Evolutionary conservation across 1,140 invertebrate species (phyloP).

Genomic region (Pectinophora gossypiella): DNA sequence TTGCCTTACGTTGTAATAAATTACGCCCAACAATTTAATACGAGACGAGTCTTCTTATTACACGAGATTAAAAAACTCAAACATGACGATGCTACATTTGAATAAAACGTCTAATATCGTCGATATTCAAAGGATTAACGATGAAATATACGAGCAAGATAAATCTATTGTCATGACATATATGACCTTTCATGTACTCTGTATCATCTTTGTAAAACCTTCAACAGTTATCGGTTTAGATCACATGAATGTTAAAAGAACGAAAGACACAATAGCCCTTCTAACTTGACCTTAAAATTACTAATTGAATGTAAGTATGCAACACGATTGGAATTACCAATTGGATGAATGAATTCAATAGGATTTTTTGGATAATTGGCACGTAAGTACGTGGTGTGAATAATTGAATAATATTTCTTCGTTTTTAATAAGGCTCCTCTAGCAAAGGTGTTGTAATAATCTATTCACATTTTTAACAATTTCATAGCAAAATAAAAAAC

Average conservation of each 20-base stretch:
- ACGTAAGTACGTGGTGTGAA: neutral
- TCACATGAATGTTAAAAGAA: no score
- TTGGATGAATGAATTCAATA: neutral
- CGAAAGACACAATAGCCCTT: constrained; percentile 18
- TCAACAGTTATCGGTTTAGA: no score
- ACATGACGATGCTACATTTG: neutral
- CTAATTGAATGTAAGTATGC: neutral
- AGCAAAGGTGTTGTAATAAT: no score
- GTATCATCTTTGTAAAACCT: neutral
- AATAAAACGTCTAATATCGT: no score
- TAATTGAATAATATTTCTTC: no score
- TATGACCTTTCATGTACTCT: constrained; percentile 11
- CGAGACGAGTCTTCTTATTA: neutral
- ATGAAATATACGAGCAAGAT: neutral
- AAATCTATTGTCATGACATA: constrained; percentile 13
- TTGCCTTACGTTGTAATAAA: neutral
- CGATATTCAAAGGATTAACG: no score
- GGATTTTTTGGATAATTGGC: neutral
- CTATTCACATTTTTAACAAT: no score
- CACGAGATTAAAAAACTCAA: neutral
- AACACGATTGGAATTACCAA: neutral
- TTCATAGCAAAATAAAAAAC: no score
- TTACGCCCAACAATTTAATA: no score
- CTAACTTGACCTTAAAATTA: constrained; percentile 14
- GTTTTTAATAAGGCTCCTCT: no score